Conservation (phyloP, 30 jellyfish, hydroid and myxozoan genomes). For the Turritopsis dohrnii region DNA sequence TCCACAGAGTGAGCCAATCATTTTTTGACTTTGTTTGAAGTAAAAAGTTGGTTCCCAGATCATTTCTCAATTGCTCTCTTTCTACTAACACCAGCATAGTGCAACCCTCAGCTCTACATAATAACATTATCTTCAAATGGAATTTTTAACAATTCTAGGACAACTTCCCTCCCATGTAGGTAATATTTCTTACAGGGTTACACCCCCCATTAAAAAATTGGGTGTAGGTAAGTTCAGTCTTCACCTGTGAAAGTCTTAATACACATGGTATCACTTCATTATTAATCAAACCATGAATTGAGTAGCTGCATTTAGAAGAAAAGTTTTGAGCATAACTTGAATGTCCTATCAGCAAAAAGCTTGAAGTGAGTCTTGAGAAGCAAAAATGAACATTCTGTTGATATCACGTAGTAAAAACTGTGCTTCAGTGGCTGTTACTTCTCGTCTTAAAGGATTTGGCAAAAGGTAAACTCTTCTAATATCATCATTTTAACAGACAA, state of each 20-base stretch:
- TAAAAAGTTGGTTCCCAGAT: no score
- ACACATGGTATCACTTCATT: neutral
- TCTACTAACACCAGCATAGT: no score
- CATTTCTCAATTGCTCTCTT: no score
- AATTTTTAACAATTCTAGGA: no score
- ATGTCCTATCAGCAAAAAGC: neutral
- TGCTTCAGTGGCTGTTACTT: neutral
- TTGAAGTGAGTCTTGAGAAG: neutral
- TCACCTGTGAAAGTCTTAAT: neutral
- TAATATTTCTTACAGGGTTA: neutral
- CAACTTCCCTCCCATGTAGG: no score
- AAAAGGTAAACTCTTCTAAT: no score
- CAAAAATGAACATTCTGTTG: neutral
- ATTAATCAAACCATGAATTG: conserved; percentile 5
- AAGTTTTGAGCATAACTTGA: neutral
- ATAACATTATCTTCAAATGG: no score
- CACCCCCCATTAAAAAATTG: neutral
- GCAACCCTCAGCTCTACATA: no score
- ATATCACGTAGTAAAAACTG: conserved; percentile 15
- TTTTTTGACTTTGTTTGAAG: no score
- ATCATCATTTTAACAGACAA: no score
- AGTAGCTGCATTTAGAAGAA: neutral
- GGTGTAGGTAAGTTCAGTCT: conserved; percentile 1
- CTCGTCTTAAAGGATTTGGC: no score
- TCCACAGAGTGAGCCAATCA: no score